These are phyloP conservation scores for Gadus macrocephalus DNA, from an alignment of 2,113 vertebrate species.

Conservation along the genomic window DNA sequence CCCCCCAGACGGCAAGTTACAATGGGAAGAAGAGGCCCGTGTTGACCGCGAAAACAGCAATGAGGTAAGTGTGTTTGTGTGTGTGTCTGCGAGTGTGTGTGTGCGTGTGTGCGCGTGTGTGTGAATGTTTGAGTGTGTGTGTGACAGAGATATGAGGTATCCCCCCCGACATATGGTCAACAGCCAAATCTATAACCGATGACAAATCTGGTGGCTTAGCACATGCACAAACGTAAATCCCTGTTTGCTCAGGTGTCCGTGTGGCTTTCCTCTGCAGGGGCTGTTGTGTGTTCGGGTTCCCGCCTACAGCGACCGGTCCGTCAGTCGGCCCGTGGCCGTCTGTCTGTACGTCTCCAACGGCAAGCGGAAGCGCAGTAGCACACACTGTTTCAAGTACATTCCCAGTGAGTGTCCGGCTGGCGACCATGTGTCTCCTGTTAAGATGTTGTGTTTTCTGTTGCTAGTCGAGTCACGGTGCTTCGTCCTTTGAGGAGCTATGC, in stretches of 20 bases:
- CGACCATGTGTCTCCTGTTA: no score
- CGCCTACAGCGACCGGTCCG: conserved; percentile 78
- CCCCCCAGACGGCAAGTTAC: conserved; percentile 81
- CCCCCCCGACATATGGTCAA: neutral
- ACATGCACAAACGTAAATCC: neutral
- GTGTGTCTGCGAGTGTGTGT: neutral
- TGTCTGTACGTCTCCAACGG: conserved; percentile 88
- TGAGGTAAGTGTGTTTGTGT: conserved; percentile 67
- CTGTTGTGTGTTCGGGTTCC: conserved; percentile 79
- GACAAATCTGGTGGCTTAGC: no score
- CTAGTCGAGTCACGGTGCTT: no score
- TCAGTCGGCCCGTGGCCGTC: conserved; percentile 78
- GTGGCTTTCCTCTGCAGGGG: conserved; percentile 54
- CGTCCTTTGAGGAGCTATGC: no score
- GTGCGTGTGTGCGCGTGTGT: neutral
- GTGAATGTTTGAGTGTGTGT: no score
- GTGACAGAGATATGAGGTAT: neutral
- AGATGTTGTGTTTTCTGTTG: no score
- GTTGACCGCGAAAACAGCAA: conserved; percentile 83
- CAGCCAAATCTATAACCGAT: neutral
- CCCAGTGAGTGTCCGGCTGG: conserved; percentile 70
- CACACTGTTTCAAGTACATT: conserved; percentile 85
- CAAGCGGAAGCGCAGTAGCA: conserved; percentile 84
- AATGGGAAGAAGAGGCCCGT: conserved; percentile 87
- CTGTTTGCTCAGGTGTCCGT: neutral